These are phyloP conservation scores for Metacarcinus magister DNA, from an alignment of 2,888 invertebrate genomes.

Conservation along the genomic window DNA sequence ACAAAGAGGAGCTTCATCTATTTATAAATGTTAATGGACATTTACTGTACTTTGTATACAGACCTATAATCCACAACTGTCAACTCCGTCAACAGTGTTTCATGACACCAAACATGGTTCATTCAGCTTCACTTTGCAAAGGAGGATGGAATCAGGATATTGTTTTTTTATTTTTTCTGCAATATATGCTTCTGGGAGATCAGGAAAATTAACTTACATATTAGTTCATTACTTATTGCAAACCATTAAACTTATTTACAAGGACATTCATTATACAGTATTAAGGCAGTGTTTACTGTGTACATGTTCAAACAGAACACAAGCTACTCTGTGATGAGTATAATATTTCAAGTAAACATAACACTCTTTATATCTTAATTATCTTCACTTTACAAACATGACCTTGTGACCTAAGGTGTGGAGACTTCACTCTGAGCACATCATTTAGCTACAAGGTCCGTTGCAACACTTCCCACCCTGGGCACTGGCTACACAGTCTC, in stretches of 20 bases:
- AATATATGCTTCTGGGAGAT: constrained; percentile 60
- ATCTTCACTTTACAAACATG: neutral
- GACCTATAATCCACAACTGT: too few relatives aligned
- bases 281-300: constrained; percentile 73
- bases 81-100: too few relatives aligned
- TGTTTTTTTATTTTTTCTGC: neutral
- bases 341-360: neutral
- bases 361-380: neutral
- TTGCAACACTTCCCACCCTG: neutral
- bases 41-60: neutral
- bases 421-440: neutral
- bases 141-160: constrained; percentile 31
- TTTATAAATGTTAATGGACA: neutral
- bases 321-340: constrained; percentile 20
- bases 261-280: constrained; percentile 62
- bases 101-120: neutral
- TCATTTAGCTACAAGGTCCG: neutral
- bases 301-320: constrained; percentile 64
- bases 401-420: constrained; percentile 37
- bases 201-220: constrained; percentile 49
- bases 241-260: constrained; percentile 62
- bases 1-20: constrained; percentile 49
- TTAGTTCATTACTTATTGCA: constrained; percentile 53
- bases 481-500: neutral
- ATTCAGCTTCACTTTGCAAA: neutral